phyloP scores from a whole-genome alignment of 1,140 invertebrate species.

The Atta colombica region DNA sequence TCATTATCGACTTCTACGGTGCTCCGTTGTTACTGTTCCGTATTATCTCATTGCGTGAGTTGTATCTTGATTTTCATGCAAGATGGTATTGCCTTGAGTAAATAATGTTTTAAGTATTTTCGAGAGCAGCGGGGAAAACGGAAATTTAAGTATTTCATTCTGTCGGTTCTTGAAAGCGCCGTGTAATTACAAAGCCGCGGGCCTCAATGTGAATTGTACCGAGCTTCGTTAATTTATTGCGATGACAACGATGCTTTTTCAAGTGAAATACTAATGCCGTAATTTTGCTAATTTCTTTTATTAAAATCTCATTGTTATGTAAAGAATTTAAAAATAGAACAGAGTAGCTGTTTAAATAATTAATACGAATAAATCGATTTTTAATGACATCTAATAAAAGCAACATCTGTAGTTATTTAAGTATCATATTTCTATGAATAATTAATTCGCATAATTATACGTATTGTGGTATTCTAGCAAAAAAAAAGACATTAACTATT shows the following conservation, averaged over 20 bases:
- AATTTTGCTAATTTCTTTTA: conserved; percentile 7
- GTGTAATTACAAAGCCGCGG: conserved; percentile 22
- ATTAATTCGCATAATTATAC: neutral
- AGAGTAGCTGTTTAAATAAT: neutral
- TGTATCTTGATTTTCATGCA: neutral
- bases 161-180: neutral
- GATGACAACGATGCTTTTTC: neutral
- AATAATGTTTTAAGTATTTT: conserved; percentile 45
- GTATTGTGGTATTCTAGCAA: neutral
- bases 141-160: conserved; percentile 39
- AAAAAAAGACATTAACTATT: conserved; percentile 3
- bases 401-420: conserved; percentile 31
- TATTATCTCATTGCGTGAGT: conserved; percentile 55
- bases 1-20: conserved; percentile 40
- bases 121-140: neutral
- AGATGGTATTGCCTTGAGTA: conserved; percentile 28
- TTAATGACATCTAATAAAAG: conserved; percentile 21
- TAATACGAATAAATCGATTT: neutral
- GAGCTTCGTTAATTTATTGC: conserved; percentile 21
- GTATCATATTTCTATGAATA: neutral
- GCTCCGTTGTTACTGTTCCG: conserved; percentile 12
- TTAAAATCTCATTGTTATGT: conserved; percentile 2
- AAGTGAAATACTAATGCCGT: neutral
- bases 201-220: conserved; percentile 6
- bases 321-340: neutral